Evolutionary conservation across 1,140 invertebrate species (phyloP).

Genomic region (Drosophila setifemur): DNA sequence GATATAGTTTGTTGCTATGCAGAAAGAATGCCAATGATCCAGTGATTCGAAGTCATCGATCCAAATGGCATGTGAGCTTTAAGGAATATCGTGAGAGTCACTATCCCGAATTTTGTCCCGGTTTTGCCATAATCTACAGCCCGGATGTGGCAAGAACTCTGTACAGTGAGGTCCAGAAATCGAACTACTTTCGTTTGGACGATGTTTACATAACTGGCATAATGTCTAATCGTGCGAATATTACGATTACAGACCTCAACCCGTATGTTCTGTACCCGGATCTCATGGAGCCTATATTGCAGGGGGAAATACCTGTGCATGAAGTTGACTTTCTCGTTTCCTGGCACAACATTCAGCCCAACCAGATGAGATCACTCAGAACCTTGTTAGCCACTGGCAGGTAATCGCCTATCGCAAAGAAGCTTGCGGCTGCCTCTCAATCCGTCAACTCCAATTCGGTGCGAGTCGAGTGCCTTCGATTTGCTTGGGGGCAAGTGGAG

Average conservation of each 20-base stretch:
- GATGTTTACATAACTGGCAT: constrained; percentile 92
- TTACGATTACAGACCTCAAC: constrained; percentile 84
- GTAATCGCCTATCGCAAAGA: constrained; percentile 15
- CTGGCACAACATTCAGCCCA: constrained; percentile 83
- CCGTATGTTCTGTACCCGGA: constrained; percentile 82
- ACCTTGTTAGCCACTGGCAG: constrained; percentile 13
- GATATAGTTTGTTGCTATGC: constrained; percentile 84
- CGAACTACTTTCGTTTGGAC: constrained; percentile 91
- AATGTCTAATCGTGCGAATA: constrained; percentile 85
- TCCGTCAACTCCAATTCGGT: constrained; percentile 16
- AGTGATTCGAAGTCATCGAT: constrained; percentile 85
- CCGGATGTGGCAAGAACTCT: constrained; percentile 86
- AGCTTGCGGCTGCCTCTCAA: neutral
- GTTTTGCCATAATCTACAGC: constrained; percentile 89
- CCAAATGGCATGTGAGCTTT: constrained; percentile 90
- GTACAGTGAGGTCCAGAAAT: constrained; percentile 85
- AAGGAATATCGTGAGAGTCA: constrained; percentile 85
- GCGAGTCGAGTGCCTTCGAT: constrained; percentile 35
- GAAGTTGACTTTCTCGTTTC: constrained; percentile 83
- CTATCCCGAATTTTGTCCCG: constrained; percentile 89
- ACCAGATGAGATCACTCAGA: constrained; percentile 83
- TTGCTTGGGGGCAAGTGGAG: constrained; percentile 29
- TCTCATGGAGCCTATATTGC: constrained; percentile 40
- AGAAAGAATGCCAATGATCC: constrained; percentile 79
- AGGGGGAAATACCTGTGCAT: constrained; percentile 22